Percentiles rank a stretch among this genome's conserved stretches.
Conservation (phyloP, 2,888 invertebrate species). For the Phaonia tiefii region DNA sequence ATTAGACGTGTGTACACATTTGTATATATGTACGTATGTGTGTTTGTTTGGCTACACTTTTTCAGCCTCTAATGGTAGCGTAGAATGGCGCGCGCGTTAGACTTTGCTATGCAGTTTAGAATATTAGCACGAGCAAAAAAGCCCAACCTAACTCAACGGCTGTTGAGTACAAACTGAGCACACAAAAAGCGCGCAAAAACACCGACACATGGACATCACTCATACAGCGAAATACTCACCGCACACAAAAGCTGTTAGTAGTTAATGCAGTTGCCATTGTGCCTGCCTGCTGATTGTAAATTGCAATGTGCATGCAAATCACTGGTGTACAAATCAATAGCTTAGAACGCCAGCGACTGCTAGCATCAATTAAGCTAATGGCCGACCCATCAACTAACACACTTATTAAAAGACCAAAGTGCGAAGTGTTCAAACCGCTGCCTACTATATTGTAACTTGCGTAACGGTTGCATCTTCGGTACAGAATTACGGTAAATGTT, state of each 20-base stretch:
- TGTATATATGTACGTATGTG: constrained; percentile 10
- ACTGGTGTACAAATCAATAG: constrained; percentile 29
- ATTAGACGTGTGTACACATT: too few relatives aligned
- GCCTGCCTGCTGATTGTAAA: constrained; percentile 41
- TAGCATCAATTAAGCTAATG: constrained; percentile 7
- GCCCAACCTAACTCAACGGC: constrained; percentile 77
- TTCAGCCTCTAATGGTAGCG: constrained; percentile 46
- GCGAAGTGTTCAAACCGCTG: background rate
- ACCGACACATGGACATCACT: constrained; percentile 59
- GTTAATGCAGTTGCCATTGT: constrained; percentile 63
- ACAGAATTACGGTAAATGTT: constrained; percentile 51
- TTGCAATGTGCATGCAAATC: constrained; percentile 59
- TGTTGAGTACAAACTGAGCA: constrained; percentile 78
- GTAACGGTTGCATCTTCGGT: constrained; percentile 22
- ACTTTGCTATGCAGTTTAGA: constrained; percentile 57
- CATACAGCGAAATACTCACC: constrained; percentile 66
- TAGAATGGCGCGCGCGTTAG: constrained; percentile 52
- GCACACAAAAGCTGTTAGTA: constrained; percentile 63
- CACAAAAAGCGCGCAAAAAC: constrained; percentile 74
- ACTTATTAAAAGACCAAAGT: constrained; percentile 20
- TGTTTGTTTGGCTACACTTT: constrained; percentile 41
- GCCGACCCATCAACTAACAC: constrained; percentile 32
- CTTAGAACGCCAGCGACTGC: background rate
- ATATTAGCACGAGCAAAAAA: constrained; percentile 64
- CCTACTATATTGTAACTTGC: constrained; percentile 31